Conservation (phyloP, 2,113 vertebrate genomes). For the Lampris incognitus region DNA sequence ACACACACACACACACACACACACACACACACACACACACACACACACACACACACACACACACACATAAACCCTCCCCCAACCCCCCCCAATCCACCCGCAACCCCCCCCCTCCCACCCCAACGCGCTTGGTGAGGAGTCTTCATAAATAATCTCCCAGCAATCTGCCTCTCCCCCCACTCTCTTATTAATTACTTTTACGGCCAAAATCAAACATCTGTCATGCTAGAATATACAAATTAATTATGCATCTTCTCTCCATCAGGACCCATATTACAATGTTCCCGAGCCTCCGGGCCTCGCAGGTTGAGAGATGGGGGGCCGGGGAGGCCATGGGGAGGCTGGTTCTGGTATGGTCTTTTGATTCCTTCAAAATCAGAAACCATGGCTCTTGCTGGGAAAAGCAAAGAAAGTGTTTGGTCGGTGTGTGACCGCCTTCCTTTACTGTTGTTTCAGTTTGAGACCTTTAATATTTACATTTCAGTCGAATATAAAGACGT, state of each 20-base stretch:
- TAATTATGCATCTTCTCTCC: slow-evolving; percentile 85
- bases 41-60: neutral
- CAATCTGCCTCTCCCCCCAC: slow-evolving; percentile 83
- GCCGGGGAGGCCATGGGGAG: too few relatives aligned
- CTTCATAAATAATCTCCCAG: slow-evolving; percentile 87
- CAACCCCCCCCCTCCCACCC: slow-evolving; percentile 34
- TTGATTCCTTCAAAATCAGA: slow-evolving; percentile 29
- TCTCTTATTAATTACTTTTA: slow-evolving; percentile 86
- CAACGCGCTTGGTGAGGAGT: slow-evolving; percentile 72
- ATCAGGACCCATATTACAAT: slow-evolving; percentile 72
- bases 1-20: slow-evolving; percentile 27
- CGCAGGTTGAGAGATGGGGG: neutral
- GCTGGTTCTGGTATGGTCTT: neutral
- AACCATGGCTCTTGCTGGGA: neutral
- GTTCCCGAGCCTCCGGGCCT: slow-evolving; percentile 42
- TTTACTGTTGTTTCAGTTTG: slow-evolving; percentile 7
- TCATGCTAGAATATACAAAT: slow-evolving; percentile 85
- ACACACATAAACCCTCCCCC: neutral
- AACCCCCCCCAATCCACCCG: neutral
- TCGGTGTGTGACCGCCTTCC: slow-evolving; percentile 10
- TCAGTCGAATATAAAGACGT: slow-evolving; percentile 23
- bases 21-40: slow-evolving; percentile 17
- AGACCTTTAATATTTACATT: neutral
- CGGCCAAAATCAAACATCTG: slow-evolving; percentile 87
- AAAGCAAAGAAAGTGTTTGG: slow-evolving; percentile 12